Conservation (phyloP, 2,113 vertebrate genomes). For the Vidua chalybeata region DNA sequence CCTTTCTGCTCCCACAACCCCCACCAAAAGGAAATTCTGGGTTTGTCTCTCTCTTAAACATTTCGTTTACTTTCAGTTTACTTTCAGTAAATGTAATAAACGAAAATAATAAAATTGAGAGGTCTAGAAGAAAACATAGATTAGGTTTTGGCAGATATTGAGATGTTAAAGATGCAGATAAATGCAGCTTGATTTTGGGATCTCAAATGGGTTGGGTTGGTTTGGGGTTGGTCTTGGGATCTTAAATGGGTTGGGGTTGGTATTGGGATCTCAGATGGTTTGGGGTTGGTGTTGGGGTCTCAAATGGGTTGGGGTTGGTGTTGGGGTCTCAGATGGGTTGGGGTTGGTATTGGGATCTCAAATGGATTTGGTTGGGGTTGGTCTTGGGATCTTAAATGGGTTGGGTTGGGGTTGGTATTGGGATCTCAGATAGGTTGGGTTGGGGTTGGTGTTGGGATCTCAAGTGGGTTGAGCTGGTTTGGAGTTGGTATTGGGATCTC, state of each 20-base stretch:
- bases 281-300: background rate
- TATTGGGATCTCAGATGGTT: background rate
- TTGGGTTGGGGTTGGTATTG: background rate
- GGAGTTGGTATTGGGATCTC: background rate
- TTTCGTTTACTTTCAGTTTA: too few relatives aligned
- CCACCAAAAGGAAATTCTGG: background rate
- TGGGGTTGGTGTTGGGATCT: background rate
- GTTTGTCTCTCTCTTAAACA: accelerated
- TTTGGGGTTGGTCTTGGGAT: background rate
- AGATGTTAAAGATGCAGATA: background rate
- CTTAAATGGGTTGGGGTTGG: background rate
- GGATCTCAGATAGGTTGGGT: accelerated
- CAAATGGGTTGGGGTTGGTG: background rate
- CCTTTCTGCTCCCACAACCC: background rate
- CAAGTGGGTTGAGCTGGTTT: background rate
- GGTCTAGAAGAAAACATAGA: background rate
- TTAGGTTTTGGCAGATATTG: background rate
- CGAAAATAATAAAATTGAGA: background rate
- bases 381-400: background rate
- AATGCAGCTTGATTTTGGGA: background rate
- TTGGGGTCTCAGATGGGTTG: background rate
- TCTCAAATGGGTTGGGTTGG: background rate
- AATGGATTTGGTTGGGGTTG: accelerated
- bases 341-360: background rate
- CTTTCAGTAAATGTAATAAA: background rate